Percentiles rank a stretch among this genome's conserved stretches.
Conservation (phyloP, 2,888 invertebrate genomes). For the Cosmopolites sordidus region DNA sequence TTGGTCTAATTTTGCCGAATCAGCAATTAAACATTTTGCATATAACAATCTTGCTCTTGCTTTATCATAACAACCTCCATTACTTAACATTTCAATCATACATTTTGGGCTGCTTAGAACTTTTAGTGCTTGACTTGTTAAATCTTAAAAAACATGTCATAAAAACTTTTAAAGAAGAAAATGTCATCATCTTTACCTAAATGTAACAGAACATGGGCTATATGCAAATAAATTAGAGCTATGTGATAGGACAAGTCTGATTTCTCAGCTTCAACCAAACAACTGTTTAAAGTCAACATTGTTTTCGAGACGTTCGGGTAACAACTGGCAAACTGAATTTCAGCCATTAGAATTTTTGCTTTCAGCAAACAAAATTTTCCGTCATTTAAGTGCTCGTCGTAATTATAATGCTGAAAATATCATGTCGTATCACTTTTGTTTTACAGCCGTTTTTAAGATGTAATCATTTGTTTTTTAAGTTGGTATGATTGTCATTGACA, state of each 20-base stretch:
- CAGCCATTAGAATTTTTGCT: constrained; percentile 65
- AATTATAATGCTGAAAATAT: constrained; percentile 18
- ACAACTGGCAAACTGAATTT: constrained; percentile 55
- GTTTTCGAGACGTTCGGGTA: constrained; percentile 50
- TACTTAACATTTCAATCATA: constrained; percentile 59
- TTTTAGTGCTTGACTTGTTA: constrained; percentile 70
- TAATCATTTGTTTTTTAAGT: no score
- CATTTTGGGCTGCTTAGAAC: constrained; percentile 54
- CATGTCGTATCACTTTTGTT: no score
- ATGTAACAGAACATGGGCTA: constrained; percentile 70
- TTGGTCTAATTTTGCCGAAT: constrained; percentile 49
- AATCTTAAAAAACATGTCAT: constrained; percentile 45
- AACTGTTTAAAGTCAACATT: constrained; percentile 56
- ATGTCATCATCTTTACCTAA: constrained; percentile 9
- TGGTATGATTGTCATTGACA: no score
- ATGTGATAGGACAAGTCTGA: constrained; percentile 75
- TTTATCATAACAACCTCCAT: constrained; percentile 77
- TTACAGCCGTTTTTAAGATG: no score
- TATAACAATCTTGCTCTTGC: constrained; percentile 73
- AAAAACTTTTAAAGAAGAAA: neutral
- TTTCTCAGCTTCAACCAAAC: constrained; percentile 67
- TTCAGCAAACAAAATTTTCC: constrained; percentile 48
- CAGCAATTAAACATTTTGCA: constrained; percentile 73
- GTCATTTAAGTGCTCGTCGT: constrained; percentile 25
- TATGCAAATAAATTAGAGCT: constrained; percentile 70